Evolutionary conservation across 2,113 vertebrate genomes (phyloP), one percentile per base, ranked within the genome.

Genomic region (Megaleporinus macrocephalus): DNA sequence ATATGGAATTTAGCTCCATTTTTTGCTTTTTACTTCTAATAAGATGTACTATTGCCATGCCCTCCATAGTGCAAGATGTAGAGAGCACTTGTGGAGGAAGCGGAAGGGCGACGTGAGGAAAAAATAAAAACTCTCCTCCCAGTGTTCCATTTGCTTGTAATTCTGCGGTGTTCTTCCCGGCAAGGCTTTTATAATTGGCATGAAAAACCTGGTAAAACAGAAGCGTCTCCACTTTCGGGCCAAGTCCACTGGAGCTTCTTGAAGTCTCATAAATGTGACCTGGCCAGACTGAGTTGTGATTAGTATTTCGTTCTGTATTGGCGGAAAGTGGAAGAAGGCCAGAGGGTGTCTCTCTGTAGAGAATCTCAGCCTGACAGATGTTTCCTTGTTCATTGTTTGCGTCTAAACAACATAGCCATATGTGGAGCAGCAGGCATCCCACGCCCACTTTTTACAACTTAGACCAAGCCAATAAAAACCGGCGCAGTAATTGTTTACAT

Each of bases 351-450:
- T 89, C 68, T 86, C 76, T 73, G 80, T 73, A 44, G 69, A 79
- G 78, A 80, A 86, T 82, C 86, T 83, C 69, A 24, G 57, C 74
- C 81, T 24, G 41, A 80, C 92, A 93, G 91, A 89, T 92, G 92
- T 91, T 93, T 93, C 92, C 91, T 92, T 91, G 78, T 49, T 88
- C 81, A 93, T 94, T 93, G 91, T 94, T 93, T 65, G 12, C 85
- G 75, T 83, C 76, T 88, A 89, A 92, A 93, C 91, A 91, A 83
- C 86, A 88, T 81, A 77, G 84, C n/a, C 77, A 81, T 79, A 79
- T 74, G 24, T 77, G 79, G 87, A 88, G 84, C 71, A 61, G 80
- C 73, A 85, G 88, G 86, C 87, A 74, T 89, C 89, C 36, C 24
- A 66, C 3, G 0, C 41, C 57, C 78, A 63, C 22, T 49, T 20